Percentiles rank a stretch among this genome's conserved stretches.
Evolutionary conservation across 35 echinoderm and acorn worm genomes (phyloP).

Genomic region (Strongylocentrotus purpuratus): DNA sequence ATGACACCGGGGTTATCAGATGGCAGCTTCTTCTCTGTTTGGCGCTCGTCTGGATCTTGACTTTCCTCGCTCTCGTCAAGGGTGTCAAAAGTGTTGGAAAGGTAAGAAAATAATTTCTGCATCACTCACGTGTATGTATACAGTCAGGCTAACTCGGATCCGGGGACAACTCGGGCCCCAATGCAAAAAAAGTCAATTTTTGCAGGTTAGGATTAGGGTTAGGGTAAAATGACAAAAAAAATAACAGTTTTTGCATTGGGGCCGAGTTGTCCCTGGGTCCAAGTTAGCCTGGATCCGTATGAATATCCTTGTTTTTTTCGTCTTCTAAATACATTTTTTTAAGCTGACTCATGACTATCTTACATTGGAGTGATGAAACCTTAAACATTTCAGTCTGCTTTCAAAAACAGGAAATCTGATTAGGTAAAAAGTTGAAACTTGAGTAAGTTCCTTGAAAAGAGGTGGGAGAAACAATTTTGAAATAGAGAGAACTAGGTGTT

Average conservation of each 20-base stretch:
- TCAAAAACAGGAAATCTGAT: slow-evolving; percentile 11
- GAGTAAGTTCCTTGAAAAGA: neutral
- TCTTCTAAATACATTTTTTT: too few relatives aligned
- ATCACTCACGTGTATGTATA: neutral
- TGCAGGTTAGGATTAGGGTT: too few relatives aligned
- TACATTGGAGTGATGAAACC: neutral
- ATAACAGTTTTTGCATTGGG: too few relatives aligned
- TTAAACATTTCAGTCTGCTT: neutral
- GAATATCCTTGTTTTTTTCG: too few relatives aligned
- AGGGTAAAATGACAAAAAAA: too few relatives aligned
- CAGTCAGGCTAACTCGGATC: too few relatives aligned
- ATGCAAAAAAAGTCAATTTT: too few relatives aligned
- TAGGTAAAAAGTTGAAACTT: neutral
- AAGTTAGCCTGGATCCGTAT: too few relatives aligned
- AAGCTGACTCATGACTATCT: too few relatives aligned
- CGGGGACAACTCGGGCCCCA: too few relatives aligned
- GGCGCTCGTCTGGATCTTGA: slow-evolving; percentile 38
- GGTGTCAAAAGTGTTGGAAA: slow-evolving; percentile 50
- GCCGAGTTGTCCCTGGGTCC: too few relatives aligned
- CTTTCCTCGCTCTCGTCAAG: slow-evolving; percentile 31
- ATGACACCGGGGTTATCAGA: slow-evolving; percentile 24
- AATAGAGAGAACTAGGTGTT: neutral
- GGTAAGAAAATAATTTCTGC: neutral
- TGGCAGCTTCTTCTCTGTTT: slow-evolving; percentile 46
- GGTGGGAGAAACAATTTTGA: neutral